These are phyloP conservation scores for Chionomys nivalis DNA, from an alignment of 2,113 vertebrate genomes.

Conservation along the genomic window DNA sequence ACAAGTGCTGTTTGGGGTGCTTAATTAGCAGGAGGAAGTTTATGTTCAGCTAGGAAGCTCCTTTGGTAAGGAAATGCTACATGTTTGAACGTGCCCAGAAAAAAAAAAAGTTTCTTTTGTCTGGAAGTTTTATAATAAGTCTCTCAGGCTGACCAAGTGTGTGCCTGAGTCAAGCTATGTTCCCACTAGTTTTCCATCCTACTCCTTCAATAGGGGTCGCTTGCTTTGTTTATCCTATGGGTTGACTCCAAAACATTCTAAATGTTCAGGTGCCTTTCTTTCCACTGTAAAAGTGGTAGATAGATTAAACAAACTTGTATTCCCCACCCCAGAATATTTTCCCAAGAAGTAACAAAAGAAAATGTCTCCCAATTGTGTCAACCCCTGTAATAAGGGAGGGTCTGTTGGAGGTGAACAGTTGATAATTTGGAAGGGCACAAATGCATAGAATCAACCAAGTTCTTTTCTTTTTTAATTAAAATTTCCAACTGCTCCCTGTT, in stretches of 20 bases:
- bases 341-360: not conserved
- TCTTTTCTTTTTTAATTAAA: too few species aligned
- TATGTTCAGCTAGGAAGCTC: conserved; percentile 67
- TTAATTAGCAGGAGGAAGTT: conserved; percentile 68
- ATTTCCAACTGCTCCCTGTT: too few species aligned
- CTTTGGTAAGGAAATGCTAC: conserved; percentile 53
- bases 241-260: not conserved
- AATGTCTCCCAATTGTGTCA: not conserved
- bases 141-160: not conserved
- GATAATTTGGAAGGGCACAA: not conserved
- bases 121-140: conserved; percentile 53
- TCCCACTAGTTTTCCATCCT: not conserved
- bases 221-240: conserved; percentile 9
- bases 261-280: not conserved
- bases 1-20: conserved; percentile 51
- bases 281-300: not conserved
- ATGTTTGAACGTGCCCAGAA: not conserved
- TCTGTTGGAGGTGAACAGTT: not conserved
- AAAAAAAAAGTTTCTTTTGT: not conserved
- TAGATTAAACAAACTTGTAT: not conserved
- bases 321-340: not conserved
- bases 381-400: not conserved
- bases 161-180: not conserved
- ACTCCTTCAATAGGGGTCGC: not conserved
- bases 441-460: not conserved